Percentiles rank a stretch among this genome's conserved stretches.
Conservation (phyloP, 2,888 invertebrate genomes). For the Bellardia pandia region DNA sequence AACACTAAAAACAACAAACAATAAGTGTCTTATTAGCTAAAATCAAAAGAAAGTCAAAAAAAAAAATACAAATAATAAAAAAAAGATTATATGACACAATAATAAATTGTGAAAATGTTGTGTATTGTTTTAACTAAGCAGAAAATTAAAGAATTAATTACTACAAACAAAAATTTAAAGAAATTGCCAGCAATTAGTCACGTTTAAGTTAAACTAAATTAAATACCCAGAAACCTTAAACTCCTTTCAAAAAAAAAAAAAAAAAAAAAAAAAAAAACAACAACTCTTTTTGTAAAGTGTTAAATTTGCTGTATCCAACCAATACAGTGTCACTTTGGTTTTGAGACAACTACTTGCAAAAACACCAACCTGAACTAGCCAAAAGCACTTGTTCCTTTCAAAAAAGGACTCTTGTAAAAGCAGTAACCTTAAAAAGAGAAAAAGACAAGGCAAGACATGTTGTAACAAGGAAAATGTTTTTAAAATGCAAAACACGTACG, state of each 20-base stretch:
- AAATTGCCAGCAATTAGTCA: neutral
- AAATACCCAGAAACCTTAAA: neutral
- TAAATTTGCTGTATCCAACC: neutral
- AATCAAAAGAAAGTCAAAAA: conserved; percentile 25
- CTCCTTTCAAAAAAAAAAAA: neutral
- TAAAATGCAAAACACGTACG: conserved; percentile 70
- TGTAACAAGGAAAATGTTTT: conserved; percentile 59
- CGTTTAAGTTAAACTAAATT: neutral
- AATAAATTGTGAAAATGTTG: conserved; percentile 23
- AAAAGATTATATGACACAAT: conserved; percentile 11
- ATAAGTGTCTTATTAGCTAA: neutral
- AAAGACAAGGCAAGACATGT: conserved; percentile 17
- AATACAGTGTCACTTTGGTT: neutral
- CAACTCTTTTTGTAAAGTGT: neutral
- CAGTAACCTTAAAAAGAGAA: neutral
- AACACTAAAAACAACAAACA: neutral
- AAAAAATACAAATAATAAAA: neutral
- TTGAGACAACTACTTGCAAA: neutral
- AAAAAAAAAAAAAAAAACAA: neutral
- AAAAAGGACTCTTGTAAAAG: conserved; percentile 17
- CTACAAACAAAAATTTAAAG: neutral
- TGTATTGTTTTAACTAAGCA: neutral
- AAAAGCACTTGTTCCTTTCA: conserved; percentile 23
- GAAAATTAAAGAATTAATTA: conserved; percentile 2
- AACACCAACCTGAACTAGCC: conserved; percentile 11